Percentiles rank a stretch among this genome's conserved stretches.
Conservation (phyloP, 2,113 vertebrate species). For the Spilogale gracilis region DNA sequence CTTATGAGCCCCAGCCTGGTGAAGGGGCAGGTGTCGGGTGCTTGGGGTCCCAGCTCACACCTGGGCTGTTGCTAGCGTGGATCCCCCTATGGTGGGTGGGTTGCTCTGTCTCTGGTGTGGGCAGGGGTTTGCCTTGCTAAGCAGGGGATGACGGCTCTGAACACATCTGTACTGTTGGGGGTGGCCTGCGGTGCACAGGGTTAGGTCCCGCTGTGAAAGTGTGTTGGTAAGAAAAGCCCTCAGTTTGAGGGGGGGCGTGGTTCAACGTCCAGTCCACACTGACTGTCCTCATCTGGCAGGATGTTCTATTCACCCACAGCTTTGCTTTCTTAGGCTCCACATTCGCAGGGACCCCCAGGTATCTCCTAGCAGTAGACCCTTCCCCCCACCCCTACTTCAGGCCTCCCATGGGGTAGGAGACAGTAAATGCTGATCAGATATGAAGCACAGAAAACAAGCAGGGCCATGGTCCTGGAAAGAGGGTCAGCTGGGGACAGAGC, state of each 20-base stretch:
- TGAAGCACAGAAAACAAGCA: neutral
- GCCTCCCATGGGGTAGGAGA: neutral
- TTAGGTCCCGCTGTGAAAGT: slow-evolving; percentile 23
- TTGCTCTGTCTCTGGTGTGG: neutral
- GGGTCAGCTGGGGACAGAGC: neutral
- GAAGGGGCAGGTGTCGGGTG: slow-evolving; percentile 50
- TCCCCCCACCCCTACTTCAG: neutral
- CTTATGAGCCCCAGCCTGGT: neutral
- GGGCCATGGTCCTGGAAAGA: neutral
- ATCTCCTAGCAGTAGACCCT: neutral
- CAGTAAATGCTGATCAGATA: neutral
- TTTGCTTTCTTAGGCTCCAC: neutral
- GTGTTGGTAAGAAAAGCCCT: neutral
- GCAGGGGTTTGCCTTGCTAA: neutral
- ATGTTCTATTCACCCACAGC: neutral
- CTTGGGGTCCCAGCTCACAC: neutral
- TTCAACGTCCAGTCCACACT: neutral
- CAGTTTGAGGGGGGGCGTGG: neutral
- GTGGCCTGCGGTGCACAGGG: neutral
- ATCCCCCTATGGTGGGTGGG: neutral
- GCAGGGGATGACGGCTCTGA: neutral
- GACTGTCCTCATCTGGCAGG: neutral
- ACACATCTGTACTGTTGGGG: neutral
- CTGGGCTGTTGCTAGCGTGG: slow-evolving; percentile 28
- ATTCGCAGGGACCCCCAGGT: neutral